These are phyloP conservation scores for Noctuana brunneofusca DNA, from an alignment of 2,888 invertebrate genomes.

Conservation along the genomic window DNA sequence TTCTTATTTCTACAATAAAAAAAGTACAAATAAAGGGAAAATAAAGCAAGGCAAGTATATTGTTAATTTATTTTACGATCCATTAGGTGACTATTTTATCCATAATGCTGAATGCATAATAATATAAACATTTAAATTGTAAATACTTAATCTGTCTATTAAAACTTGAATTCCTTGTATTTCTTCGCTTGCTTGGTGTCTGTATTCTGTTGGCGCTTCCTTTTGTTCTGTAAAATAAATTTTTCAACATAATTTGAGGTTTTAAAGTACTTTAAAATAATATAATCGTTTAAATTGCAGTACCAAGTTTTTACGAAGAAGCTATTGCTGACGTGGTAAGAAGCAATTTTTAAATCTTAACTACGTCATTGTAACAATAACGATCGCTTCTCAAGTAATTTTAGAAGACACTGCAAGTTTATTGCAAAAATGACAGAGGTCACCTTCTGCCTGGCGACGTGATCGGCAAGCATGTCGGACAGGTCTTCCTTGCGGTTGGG, in stretches of 20 bases:
- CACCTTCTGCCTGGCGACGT: conserved; percentile 97
- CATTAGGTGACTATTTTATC: neutral
- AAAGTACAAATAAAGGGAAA: too few species aligned
- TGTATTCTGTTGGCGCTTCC: conserved; percentile 95
- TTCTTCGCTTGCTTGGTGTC: conserved; percentile 96
- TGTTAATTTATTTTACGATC: neutral
- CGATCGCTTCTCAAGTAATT: too few species aligned
- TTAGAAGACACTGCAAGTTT: too few species aligned
- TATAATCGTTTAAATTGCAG: too few species aligned
- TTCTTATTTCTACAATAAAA: too few species aligned
- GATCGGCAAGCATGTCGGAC: conserved; percentile 99
- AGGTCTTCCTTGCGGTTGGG: conserved; percentile 96
- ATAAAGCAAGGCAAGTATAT: neutral
- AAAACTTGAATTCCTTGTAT: conserved; percentile 99
- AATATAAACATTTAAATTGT: conserved; percentile 8
- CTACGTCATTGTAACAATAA: too few species aligned
- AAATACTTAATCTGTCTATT: conserved; percentile 43
- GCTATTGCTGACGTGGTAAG: too few species aligned
- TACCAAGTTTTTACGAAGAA: too few species aligned
- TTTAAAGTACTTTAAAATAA: too few species aligned
- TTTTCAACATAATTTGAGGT: too few species aligned
- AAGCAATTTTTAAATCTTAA: too few species aligned
- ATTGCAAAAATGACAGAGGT: neutral
- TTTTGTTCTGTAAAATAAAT: conserved; percentile 89
- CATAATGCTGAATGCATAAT: neutral